Evolutionary conservation across 2,888 invertebrate genomes (phyloP), one percentile per base, ranked within the genome.

Genomic region (Pogonocherus hispidulus): DNA sequence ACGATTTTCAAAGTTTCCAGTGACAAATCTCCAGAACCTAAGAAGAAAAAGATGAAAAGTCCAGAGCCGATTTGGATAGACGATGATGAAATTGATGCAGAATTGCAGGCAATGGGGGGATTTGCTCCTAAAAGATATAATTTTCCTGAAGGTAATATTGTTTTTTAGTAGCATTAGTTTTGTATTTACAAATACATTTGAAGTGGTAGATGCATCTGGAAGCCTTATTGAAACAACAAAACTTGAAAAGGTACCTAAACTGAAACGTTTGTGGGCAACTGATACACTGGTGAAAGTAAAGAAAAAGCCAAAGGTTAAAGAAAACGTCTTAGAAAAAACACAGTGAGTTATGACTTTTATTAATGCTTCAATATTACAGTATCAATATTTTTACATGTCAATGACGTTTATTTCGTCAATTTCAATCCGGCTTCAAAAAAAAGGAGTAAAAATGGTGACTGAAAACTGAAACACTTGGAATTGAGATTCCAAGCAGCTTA

Each of bases 21-120:
- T 37, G 63, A 68, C 18, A 67, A 65, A 35, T 66, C 66, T 27
- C 22, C 62, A 14, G 66, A 72, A 49, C 14, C 35, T 1, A 71
- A 64, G 35, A 76, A 70, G 62, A 77, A 73, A 59, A 76, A 71
- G 35, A 59, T 73, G 3, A 51, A 67, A 73, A 88, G 89, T 3
- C 14, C 67, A 73, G 88, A 89, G 75, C 88, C 88, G 0, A 88
- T 88, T 59, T 90, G 89, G 89, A 78, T 77, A 46, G 88, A 89
- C 16, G 90, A 91, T 79, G 87, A 92, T 0, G 93, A 93, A 73
- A 89, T 93, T 0, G 89, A 90, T 82, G 88, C 90, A 0, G 94
- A 94, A 81, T 80, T 94, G 22, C 90, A 90, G 66, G 92, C 92
- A 0, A 90, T 94, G 91, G 85, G 88, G 46, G 84, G 84, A 11